These are phyloP conservation scores for Troides oblongomaculatus DNA, from an alignment of 2,888 invertebrate species.

Conservation along the genomic window DNA sequence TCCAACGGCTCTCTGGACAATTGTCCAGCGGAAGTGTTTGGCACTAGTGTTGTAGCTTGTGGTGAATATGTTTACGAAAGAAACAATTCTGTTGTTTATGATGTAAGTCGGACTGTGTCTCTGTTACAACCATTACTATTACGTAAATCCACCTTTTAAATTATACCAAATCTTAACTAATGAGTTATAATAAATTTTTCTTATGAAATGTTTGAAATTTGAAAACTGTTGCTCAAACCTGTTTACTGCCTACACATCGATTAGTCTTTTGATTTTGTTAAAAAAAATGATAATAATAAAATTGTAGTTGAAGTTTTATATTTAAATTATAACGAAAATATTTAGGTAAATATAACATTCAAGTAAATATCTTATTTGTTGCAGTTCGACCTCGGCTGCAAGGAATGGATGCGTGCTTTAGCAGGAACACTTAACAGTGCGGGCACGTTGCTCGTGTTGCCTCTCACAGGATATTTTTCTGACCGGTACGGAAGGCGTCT, in stretches of 20 bases:
- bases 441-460: constrained; percentile 82
- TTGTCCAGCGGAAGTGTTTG: constrained; percentile 55
- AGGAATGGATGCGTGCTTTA: constrained; percentile 82
- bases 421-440: constrained; percentile 83
- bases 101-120: constrained; percentile 35
- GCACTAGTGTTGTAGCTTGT: constrained; percentile 33
- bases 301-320: too few species aligned
- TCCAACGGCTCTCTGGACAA: constrained; percentile 36
- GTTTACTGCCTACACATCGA: too few species aligned
- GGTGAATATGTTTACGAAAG: constrained; percentile 40
- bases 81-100: constrained; percentile 44
- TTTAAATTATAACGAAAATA: too few species aligned
- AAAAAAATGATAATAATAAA: too few species aligned
- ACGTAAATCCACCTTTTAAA: too few species aligned
- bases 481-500: constrained; percentile 76
- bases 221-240: too few species aligned
- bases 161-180: too few species aligned
- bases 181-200: too few species aligned
- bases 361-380: not conserved
- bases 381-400: constrained; percentile 80
- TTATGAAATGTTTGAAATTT: too few species aligned
- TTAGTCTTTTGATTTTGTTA: too few species aligned
- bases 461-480: constrained; percentile 81
- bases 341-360: too few species aligned
- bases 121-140: too few species aligned